Percentiles rank a stretch among this genome's conserved stretches.
phyloP scores from a whole-genome alignment of 2,888 invertebrate species.

The Ferrisia virgata region DNA sequence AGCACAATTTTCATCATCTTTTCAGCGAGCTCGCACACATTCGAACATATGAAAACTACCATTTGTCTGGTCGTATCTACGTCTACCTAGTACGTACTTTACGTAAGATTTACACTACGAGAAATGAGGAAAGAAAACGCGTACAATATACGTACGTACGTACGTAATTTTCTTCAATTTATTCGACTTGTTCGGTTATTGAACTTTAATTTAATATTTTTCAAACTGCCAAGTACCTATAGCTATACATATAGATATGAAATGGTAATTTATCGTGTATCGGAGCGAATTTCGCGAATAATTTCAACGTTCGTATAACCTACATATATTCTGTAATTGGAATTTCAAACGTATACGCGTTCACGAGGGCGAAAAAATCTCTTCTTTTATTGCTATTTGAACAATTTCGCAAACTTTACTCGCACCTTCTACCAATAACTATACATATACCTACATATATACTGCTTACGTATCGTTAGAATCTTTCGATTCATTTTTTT shows the following conservation, averaged over 20 bases:
- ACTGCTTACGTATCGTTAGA: background rate
- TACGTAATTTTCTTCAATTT: background rate
- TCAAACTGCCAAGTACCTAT: slow-evolving; percentile 14
- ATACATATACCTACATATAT: no score
- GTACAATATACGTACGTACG: background rate
- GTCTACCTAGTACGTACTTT: no score
- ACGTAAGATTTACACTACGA: background rate
- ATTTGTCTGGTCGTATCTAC: background rate
- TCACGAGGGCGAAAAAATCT: slow-evolving; percentile 7
- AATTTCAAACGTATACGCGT: slow-evolving; percentile 12
- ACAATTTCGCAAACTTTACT: background rate
- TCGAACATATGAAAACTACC: background rate
- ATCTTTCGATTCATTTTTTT: background rate
- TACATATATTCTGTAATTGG: background rate
- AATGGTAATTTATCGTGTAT: slow-evolving; percentile 14
- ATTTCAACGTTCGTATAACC: slow-evolving; percentile 9
- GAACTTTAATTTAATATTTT: slow-evolving; percentile 17
- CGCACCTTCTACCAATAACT: background rate
- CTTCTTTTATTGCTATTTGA: background rate
- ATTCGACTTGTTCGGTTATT: slow-evolving; percentile 14
- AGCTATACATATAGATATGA: slow-evolving; percentile 9
- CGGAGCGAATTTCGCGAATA: background rate
- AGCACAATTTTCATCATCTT: background rate
- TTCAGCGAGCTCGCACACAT: background rate
- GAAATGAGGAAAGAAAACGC: background rate